These are phyloP conservation scores for Cirrhinus molitorella DNA, from an alignment of 2,797 vertebrate genomes.

Conservation along the genomic window DNA sequence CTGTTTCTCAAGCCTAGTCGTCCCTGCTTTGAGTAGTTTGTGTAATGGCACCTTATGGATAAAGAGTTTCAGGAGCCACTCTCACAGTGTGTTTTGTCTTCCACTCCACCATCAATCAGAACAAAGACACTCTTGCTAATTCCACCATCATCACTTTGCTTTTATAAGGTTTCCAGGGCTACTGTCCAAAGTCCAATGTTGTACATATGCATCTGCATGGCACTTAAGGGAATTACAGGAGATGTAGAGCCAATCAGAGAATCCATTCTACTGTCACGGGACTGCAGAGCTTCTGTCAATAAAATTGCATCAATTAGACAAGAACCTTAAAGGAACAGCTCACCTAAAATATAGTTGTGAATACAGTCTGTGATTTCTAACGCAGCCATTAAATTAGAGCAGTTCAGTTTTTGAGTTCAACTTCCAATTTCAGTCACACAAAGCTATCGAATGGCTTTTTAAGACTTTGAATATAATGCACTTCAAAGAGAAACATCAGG, in stretches of 20 bases:
- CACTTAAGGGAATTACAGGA: constrained; percentile 57
- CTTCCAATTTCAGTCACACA: not conserved
- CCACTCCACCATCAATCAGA: constrained; percentile 20
- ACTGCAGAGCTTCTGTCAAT: constrained; percentile 47
- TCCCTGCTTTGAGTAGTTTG: constrained; percentile 22
- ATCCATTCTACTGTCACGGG: constrained; percentile 11
- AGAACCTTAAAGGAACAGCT: constrained; percentile 4
- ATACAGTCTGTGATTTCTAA: not conserved
- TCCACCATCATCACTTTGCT: constrained; percentile 11
- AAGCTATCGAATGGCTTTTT: not conserved
- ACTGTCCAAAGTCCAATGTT: not conserved
- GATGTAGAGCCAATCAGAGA: constrained; percentile 38
- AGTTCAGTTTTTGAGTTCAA: not conserved
- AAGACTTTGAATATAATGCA: not conserved
- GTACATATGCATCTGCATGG: constrained; percentile 17
- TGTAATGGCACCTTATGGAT: constrained; percentile 36
- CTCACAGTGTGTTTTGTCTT: not conserved
- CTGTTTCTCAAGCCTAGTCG: not conserved
- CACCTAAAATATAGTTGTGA: not conserved
- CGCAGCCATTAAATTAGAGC: not conserved
- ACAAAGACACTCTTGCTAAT: constrained; percentile 6
- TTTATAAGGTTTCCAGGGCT: constrained; percentile 1
- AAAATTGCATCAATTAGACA: constrained; percentile 46
- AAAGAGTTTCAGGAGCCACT: constrained; percentile 32
- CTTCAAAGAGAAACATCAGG: not conserved